These are phyloP conservation scores for Yponomeuta plumbellus DNA, from an alignment of 2,888 invertebrate species.

Conservation along the genomic window DNA sequence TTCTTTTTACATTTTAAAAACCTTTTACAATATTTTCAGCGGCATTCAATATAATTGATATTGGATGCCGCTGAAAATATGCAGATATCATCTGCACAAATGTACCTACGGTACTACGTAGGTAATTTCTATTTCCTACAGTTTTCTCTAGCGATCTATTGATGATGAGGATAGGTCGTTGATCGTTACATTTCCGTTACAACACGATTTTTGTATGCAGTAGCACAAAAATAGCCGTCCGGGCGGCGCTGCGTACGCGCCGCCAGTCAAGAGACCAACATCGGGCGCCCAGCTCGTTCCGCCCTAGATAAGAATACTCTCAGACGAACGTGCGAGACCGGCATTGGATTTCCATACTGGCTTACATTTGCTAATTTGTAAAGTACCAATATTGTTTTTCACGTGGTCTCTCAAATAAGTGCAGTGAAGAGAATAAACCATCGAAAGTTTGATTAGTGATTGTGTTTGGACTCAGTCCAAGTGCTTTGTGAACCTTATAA, in stretches of 20 bases:
- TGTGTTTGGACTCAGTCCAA: slow-evolving; percentile 54
- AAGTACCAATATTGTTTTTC: background rate
- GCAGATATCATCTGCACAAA: background rate
- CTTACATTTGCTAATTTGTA: background rate
- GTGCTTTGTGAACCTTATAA: slow-evolving; percentile 49
- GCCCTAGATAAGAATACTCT: slow-evolving; percentile 40
- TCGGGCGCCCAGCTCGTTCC: slow-evolving; percentile 37
- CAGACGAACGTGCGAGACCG: slow-evolving; percentile 28
- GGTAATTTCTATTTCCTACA: background rate
- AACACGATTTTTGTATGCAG: slow-evolving; percentile 68
- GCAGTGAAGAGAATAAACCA: background rate
- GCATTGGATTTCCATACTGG: slow-evolving; percentile 25
- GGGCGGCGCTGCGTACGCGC: slow-evolving; percentile 51
- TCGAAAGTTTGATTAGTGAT: slow-evolving; percentile 16
- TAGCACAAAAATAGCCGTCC: slow-evolving; percentile 72
- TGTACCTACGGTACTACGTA: background rate
- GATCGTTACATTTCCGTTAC: slow-evolving; percentile 73
- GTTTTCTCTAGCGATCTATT: background rate
- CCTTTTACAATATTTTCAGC: no score
- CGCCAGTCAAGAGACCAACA: slow-evolving; percentile 34
- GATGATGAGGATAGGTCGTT: slow-evolving; percentile 51
- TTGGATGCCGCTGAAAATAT: no score
- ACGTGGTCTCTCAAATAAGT: background rate
- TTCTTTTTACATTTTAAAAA: no score
- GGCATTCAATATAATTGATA: no score